phyloP scores from a whole-genome alignment of 2,888 invertebrate genomes.

The Synanthedon vespiformis region DNA sequence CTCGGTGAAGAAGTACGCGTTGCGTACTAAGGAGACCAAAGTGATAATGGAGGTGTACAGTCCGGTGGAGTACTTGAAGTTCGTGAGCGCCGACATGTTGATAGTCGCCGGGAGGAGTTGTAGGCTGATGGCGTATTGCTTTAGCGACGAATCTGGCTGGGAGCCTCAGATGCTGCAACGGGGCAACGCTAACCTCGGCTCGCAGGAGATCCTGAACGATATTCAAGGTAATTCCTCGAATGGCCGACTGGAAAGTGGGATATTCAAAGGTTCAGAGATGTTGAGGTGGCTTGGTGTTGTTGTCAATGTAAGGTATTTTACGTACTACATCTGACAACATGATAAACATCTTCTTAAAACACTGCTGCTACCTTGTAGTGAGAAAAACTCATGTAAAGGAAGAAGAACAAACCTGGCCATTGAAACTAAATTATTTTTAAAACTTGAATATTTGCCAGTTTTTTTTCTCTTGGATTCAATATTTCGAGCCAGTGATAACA shows the following conservation, averaged over 20 bases:
- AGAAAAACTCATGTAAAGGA: no score
- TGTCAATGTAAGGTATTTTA: no score
- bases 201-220: conserved; percentile 58
- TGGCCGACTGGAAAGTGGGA: not conserved
- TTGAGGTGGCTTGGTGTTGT: conserved; percentile 3
- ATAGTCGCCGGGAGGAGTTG: conserved; percentile 52
- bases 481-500: no score
- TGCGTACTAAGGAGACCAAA: conserved; percentile 36
- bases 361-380: no score
- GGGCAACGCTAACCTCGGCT: conserved; percentile 48
- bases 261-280: not conserved
- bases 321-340: no score
- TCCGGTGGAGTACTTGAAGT: conserved; percentile 48
- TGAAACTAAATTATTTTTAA: no score
- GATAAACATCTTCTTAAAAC: no score
- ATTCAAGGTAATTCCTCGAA: conserved; percentile 43
- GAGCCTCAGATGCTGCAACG: conserved; percentile 49
- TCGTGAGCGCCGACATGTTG: conserved; percentile 36
- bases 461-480: no score
- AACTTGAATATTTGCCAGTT: no score
- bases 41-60: conserved; percentile 52
- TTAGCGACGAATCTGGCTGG: conserved; percentile 32
- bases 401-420: no score
- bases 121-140: conserved; percentile 50
- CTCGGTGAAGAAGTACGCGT: conserved; percentile 46